Conservation (phyloP, 2,888 invertebrate species). For the Lapara coniferarum region DNA sequence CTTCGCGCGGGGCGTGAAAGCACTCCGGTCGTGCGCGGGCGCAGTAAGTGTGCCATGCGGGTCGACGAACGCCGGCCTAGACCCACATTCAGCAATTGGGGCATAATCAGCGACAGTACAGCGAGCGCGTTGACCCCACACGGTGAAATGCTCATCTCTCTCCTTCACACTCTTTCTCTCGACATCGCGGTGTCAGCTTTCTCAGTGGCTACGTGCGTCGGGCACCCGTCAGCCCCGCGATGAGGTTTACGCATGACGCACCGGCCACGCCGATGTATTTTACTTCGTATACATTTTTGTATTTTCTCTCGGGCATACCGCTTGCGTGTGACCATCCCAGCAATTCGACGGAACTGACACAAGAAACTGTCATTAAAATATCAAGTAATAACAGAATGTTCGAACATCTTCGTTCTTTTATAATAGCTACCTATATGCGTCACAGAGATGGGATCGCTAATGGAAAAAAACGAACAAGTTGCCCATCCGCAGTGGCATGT, state of each 20-base stretch:
- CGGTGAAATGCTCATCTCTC: conserved; percentile 82
- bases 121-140: conserved; percentile 79
- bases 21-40: conserved; percentile 73
- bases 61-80: conserved; percentile 84
- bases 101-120: conserved; percentile 83
- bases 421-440: conserved; percentile 52
- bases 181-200: conserved; percentile 66
- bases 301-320: conserved; percentile 60
- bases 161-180: conserved; percentile 82
- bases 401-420: conserved; percentile 54
- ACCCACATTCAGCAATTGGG: conserved; percentile 83
- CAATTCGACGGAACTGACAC: conserved; percentile 77
- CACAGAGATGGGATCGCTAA: conserved; percentile 47
- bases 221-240: conserved; percentile 39
- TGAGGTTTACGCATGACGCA: conserved; percentile 35
- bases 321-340: conserved; percentile 77
- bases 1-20: conserved; percentile 76
- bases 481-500: conserved; percentile 47
- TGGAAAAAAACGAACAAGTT: conserved; percentile 47
- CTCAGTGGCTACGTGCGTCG: conserved; percentile 46
- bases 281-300: conserved; percentile 9
- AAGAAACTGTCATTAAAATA: conserved; percentile 75
- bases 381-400: conserved; percentile 66
- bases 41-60: conserved; percentile 79
- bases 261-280: conserved; percentile 5